Conservation (phyloP, 2,888 invertebrate species). For the Pristionchus arcanus region DNA sequence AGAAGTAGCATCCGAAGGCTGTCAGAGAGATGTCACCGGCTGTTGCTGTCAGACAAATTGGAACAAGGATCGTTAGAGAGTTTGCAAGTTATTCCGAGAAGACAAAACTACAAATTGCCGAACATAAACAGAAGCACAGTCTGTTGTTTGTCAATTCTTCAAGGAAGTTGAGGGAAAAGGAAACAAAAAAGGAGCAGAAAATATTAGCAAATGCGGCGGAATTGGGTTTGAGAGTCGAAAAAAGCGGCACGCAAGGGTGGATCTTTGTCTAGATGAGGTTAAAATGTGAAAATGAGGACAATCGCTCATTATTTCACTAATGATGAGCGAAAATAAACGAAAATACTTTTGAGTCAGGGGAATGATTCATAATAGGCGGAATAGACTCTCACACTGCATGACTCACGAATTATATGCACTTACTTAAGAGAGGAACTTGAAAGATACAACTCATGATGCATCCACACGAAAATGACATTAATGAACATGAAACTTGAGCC, state of each 20-base stretch:
- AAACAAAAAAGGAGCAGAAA: neutral
- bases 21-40: neutral
- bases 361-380: neutral
- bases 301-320: neutral
- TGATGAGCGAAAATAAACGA: too few relatives aligned
- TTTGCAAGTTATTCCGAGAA: neutral
- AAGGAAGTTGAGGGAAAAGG: neutral
- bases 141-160: neutral
- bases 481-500: neutral
- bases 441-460: neutral
- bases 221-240: neutral
- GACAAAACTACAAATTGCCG: neutral
- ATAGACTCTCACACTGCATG: neutral
- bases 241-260: neutral
- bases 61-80: neutral
- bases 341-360: neutral
- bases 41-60: neutral
- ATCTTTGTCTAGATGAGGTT: neutral
- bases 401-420: neutral
- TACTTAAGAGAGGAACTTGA: neutral
- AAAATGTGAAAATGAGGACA: neutral
- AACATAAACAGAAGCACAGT: neutral
- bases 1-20: neutral
- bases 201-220: neutral
- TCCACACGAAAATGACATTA: neutral